Evolutionary conservation across 2,113 vertebrate species (phyloP), one percentile per base, ranked within the genome.

Genomic region (Lepisosteus osseus): DNA sequence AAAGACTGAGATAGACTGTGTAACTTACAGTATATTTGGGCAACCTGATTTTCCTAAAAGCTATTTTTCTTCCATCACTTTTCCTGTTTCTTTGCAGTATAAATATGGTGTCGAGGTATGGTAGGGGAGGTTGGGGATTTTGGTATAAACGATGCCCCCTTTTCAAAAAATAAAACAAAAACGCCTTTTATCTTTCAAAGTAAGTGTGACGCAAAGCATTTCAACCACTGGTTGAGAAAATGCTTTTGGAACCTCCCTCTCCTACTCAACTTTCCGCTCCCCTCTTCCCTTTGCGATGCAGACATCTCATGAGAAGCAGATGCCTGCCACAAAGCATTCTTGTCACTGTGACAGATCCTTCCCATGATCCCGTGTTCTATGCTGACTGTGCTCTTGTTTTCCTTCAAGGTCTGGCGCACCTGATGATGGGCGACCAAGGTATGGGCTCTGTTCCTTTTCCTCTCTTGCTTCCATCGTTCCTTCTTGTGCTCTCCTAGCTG

Each of bases 381-480:
- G 94, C 95, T 98, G 96, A 98, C 94, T 98, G 88, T 97, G 93
- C 95, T 98, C 94, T 97, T 96, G 94, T 98, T 98, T 96, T 91
- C 95, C 95, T 98, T 98, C 92, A 98, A 98, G 97, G 96, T 98
- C 94, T 96, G 93, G 96, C 97, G 90, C 96, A 99, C 95, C 93
- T 99, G 96, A 98, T 98, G 97, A 98, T 98, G 97, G 96, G 96
- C 94, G 95, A 99, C 94, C 96, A 98, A 99, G 97, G 97, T 99
- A 99, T 95, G 96, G 90, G 90, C 91, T 95, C 90, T 94, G 90
- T 92, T 97, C 94, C 92, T 94, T 93, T 92, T 94, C 94, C 92
- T 90, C 91, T 95, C 93, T 92, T 67, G 88, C 92, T 92, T 90
- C 86, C 87, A 85, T 90, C 87, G 84, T 91, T 87, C 82, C 84